phyloP scores from a whole-genome alignment of 2,888 invertebrate species.

The Phortica okadai region DNA sequence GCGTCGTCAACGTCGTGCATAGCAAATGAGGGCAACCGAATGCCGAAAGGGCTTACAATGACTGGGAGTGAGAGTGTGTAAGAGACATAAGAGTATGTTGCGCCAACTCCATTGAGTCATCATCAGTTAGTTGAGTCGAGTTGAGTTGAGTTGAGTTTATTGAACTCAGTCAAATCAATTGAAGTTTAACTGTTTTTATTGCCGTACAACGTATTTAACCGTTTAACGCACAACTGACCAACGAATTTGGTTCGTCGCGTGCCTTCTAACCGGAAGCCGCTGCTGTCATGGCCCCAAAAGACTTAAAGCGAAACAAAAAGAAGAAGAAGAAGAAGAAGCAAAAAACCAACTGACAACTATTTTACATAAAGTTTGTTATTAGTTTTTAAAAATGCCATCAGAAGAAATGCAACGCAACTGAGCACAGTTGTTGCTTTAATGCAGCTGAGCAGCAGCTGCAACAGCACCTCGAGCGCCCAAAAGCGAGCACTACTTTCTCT shows the following conservation, averaged over 20 bases:
- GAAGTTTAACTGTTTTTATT: slow-evolving; percentile 27
- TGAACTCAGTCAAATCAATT: slow-evolving; percentile 51
- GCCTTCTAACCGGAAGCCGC: neutral
- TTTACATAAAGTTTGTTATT: slow-evolving; percentile 68
- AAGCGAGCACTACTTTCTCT: neutral
- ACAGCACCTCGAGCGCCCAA: slow-evolving; percentile 38
- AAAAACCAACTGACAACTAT: slow-evolving; percentile 44
- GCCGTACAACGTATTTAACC: neutral
- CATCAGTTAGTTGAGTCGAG: slow-evolving; percentile 17
- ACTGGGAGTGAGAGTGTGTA: neutral
- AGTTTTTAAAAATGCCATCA: slow-evolving; percentile 45
- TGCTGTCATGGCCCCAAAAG: neutral
- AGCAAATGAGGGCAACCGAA: slow-evolving; percentile 54
- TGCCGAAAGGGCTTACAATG: slow-evolving; percentile 19
- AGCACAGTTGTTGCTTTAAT: neutral
- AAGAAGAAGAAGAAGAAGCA: neutral
- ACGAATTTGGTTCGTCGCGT: slow-evolving; percentile 32
- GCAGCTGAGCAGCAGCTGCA: slow-evolving; percentile 51
- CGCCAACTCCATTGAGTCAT: slow-evolving; percentile 35
- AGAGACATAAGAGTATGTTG: neutral
- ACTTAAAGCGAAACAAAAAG: neutral
- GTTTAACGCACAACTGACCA: slow-evolving; percentile 49
- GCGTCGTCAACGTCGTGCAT: slow-evolving; percentile 57
- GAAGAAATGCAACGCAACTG: slow-evolving; percentile 4
- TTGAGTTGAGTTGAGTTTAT: slow-evolving; percentile 45